Percentiles rank a stretch among this genome's conserved stretches.
phyloP scores from a whole-genome alignment of 2,113 vertebrate species.

The Pituophis catenifer region DNA sequence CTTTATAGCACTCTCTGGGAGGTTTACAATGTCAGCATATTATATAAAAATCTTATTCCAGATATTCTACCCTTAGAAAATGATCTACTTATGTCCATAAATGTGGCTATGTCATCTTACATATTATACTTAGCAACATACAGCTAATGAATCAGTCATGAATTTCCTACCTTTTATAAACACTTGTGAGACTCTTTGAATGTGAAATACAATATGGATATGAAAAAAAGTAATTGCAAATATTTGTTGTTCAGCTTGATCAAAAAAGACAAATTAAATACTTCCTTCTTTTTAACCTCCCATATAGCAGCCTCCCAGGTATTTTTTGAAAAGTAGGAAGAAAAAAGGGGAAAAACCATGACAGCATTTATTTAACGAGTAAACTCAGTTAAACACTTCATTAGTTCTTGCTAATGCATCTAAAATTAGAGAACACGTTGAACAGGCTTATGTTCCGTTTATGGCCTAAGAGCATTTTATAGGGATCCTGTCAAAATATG shows the following conservation, averaged over 20 bases:
- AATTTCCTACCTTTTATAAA: background rate
- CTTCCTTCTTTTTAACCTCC: background rate
- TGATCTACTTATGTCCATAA: background rate
- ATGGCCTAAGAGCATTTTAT: background rate
- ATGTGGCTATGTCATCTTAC: background rate
- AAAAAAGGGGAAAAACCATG: background rate
- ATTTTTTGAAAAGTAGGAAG: background rate
- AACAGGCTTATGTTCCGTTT: background rate
- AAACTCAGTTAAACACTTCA: constrained; percentile 4
- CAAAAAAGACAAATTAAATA: constrained; percentile 7
- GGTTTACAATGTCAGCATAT: background rate
- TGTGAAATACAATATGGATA: background rate
- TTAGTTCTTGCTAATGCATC: background rate
- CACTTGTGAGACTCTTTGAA: background rate
- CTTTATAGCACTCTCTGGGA: background rate
- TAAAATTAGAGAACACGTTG: constrained; percentile 11
- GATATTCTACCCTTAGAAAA: background rate
- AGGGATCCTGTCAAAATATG: constrained; percentile 11
- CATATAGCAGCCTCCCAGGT: background rate
- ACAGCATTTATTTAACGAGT: background rate
- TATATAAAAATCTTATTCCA: background rate
- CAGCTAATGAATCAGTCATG: background rate
- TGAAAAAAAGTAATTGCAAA: background rate
- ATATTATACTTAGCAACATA: background rate
- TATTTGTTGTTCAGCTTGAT: background rate